Percentiles rank a stretch among this genome's conserved stretches.
Conservation (phyloP, 1,140 invertebrate species). For the Pollicipes pollicipes region DNA sequence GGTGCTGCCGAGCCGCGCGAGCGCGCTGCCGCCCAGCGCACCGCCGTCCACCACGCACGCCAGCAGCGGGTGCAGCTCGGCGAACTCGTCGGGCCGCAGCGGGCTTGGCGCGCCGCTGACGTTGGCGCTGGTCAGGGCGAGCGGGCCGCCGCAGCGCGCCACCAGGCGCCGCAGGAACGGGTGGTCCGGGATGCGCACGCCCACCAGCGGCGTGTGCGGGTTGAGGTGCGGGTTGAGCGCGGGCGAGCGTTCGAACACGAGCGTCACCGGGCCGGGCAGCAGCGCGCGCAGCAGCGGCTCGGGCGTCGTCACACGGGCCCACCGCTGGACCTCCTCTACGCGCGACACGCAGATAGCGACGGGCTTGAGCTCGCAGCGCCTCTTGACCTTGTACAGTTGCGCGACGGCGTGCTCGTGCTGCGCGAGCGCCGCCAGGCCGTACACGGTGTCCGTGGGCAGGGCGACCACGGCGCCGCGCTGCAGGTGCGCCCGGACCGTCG, state of each 20-base stretch:
- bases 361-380: slow-evolving; percentile 62
- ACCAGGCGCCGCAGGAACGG: slow-evolving; percentile 55
- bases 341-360: slow-evolving; percentile 71
- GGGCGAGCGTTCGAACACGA: slow-evolving; percentile 58
- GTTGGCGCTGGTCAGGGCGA: slow-evolving; percentile 91
- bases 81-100: slow-evolving; percentile 60
- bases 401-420: slow-evolving; percentile 48
- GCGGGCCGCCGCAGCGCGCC: slow-evolving; percentile 44
- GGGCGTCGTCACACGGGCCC: slow-evolving; percentile 55
- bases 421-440: slow-evolving; percentile 72
- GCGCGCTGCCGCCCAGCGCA: slow-evolving; percentile 32
- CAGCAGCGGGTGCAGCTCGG: slow-evolving; percentile 54
- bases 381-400: slow-evolving; percentile 72
- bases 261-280: slow-evolving; percentile 83
- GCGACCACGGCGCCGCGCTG: slow-evolving; percentile 49
- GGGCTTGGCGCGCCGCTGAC: slow-evolving; percentile 57
- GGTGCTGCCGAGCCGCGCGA: slow-evolving; percentile 60
- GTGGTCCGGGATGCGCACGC: slow-evolving; percentile 71
- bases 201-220: slow-evolving; percentile 57
- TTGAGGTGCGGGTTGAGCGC: slow-evolving; percentile 58
- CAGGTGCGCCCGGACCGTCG: background rate
- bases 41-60: slow-evolving; percentile 68
- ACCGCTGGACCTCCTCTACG: slow-evolving; percentile 48
- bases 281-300: slow-evolving; percentile 44
- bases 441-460: slow-evolving; percentile 88